A percentile compares a stretch with the other conserved stretches of the same genome.
These are phyloP conservation scores for Callyntrura sp. DNA, from an alignment of 2,888 invertebrate species.

Conservation along the genomic window DNA sequence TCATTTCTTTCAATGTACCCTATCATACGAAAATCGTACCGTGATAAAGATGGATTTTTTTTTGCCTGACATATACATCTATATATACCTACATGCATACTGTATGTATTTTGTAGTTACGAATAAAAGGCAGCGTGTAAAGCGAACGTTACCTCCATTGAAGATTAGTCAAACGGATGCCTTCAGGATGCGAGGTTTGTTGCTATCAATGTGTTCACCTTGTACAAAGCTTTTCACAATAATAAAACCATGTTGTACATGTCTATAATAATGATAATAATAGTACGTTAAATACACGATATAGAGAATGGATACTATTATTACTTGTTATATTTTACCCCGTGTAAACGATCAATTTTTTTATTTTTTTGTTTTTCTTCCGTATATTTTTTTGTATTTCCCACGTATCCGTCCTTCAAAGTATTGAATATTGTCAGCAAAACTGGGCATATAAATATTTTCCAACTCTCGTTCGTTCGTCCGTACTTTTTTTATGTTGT, in stretches of 20 bases:
- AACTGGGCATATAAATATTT: too few species aligned
- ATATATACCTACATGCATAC: slow-evolving; percentile 13
- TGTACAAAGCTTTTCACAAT: slow-evolving; percentile 55
- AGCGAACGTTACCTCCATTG: slow-evolving; percentile 84
- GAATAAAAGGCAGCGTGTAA: slow-evolving; percentile 83
- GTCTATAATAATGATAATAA: background rate
- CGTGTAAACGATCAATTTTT: background rate
- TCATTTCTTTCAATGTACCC: too few species aligned
- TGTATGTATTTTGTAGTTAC: slow-evolving; percentile 79
- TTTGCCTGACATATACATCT: background rate
- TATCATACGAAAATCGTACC: background rate
- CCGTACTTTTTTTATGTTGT: too few species aligned
- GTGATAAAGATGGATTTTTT: background rate
- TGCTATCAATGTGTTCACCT: slow-evolving; percentile 64
- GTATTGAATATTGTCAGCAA: background rate
- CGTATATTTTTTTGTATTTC: background rate
- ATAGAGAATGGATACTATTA: background rate
- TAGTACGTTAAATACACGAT: background rate
- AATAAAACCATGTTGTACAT: background rate
- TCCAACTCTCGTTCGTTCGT: too few species aligned
- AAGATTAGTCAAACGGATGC: slow-evolving; percentile 83
- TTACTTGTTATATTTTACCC: slow-evolving; percentile 8
- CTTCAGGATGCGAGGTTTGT: slow-evolving; percentile 83
- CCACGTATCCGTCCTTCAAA: background rate
- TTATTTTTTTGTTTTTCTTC: background rate